phyloP scores from a whole-genome alignment of 1,140 invertebrate species.

The Sweltsa coloradensis region DNA sequence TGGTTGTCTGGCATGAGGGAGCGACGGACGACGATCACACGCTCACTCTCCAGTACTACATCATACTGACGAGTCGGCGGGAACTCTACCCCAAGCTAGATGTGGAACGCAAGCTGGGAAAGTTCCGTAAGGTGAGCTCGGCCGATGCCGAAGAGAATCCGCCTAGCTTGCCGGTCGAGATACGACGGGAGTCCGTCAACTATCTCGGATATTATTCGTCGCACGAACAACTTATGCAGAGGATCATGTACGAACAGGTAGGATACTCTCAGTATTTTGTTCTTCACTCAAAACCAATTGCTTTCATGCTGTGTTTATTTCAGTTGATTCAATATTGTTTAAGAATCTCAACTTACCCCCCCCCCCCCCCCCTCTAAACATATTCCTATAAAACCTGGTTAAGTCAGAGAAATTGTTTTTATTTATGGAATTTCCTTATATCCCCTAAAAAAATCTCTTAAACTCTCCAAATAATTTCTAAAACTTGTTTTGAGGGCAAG shows the following conservation, averaged over 20 bases:
- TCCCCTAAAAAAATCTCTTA: too few species aligned
- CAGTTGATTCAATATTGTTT: too few species aligned
- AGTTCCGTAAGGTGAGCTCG: constrained; percentile 50
- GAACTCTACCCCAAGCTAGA: constrained; percentile 58
- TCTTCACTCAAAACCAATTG: too few species aligned
- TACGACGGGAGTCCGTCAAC: constrained; percentile 50
- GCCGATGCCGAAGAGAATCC: background rate
- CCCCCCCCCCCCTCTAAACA: too few species aligned
- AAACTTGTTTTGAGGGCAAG: too few species aligned
- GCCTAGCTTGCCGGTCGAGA: constrained; percentile 6
- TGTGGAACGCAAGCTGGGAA: constrained; percentile 47
- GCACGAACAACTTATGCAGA: constrained; percentile 59
- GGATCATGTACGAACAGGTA: constrained; percentile 49
- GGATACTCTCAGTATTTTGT: too few species aligned
- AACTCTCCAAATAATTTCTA: too few species aligned
- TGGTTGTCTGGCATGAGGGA: constrained; percentile 47
- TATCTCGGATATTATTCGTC: constrained; percentile 65
- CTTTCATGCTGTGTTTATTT: too few species aligned
- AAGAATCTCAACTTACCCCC: too few species aligned
- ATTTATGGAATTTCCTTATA: too few species aligned
- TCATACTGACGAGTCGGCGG: constrained; percentile 54
- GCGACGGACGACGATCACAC: constrained; percentile 27
- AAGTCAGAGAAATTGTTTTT: too few species aligned
- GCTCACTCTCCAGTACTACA: constrained; percentile 56
- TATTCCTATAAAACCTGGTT: too few species aligned